These are phyloP conservation scores for Zonitis immaculata DNA, from an alignment of 2,888 invertebrate genomes.

Conservation along the genomic window DNA sequence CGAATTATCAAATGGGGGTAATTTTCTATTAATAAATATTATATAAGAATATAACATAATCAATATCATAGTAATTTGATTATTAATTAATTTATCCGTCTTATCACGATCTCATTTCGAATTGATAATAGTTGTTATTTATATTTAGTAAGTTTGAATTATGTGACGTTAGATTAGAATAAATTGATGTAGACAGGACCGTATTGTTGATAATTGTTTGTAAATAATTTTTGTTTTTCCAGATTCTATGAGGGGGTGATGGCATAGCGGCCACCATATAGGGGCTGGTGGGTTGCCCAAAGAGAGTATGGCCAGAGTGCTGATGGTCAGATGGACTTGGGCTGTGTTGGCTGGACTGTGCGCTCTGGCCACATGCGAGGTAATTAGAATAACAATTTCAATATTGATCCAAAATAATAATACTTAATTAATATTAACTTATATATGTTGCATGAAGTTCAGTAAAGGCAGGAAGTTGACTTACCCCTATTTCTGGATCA, in stretches of 20 bases:
- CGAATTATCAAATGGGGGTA: background rate
- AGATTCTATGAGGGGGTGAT: constrained; percentile 53
- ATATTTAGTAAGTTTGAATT: too few species aligned
- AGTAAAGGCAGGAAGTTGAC: background rate
- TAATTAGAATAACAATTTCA: too few species aligned
- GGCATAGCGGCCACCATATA: constrained; percentile 50
- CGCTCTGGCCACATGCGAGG: constrained; percentile 50
- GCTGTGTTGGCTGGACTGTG: constrained; percentile 48
- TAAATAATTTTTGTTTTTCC: constrained; percentile 29
- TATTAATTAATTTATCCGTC: too few species aligned
- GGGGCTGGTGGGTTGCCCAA: constrained; percentile 47
- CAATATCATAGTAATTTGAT: too few species aligned
- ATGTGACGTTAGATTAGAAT: too few species aligned
- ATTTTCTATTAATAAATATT: background rate
- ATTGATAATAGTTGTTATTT: too few species aligned
- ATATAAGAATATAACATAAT: too few species aligned
- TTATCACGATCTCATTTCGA: too few species aligned
- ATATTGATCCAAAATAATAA: background rate
- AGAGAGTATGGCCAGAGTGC: constrained; percentile 49
- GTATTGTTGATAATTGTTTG: background rate
- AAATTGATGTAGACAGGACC: too few species aligned
- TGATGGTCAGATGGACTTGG: constrained; percentile 48
- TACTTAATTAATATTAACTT: background rate
- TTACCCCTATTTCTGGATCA: background rate
- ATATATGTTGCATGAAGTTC: background rate